Percentiles rank a stretch among this genome's conserved stretches.
Evolutionary conservation across 2,888 invertebrate species (phyloP).

Genomic region (Idaea biselata): DNA sequence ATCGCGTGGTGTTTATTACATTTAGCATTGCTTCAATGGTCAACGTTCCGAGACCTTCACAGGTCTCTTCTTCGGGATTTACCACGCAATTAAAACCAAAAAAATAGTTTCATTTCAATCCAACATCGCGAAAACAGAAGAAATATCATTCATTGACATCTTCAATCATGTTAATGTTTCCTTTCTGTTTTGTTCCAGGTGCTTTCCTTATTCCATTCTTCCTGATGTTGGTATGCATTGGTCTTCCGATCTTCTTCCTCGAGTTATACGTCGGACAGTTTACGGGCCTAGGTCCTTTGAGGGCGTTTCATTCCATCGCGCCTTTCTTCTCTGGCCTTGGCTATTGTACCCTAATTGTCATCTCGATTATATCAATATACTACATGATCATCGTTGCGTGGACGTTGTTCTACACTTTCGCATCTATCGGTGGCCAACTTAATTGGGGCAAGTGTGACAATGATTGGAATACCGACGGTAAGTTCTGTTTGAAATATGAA

Average conservation of each 20-base stretch:
- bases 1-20: too few relatives aligned
- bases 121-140: too few relatives aligned
- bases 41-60: too few relatives aligned
- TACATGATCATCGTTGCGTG: slow-evolving; percentile 91
- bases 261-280: slow-evolving; percentile 91
- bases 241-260: slow-evolving; percentile 89
- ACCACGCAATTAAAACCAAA: too few relatives aligned
- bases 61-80: too few relatives aligned
- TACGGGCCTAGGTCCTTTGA: slow-evolving; percentile 86
- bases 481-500: slow-evolving; percentile 43
- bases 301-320: slow-evolving; percentile 82
- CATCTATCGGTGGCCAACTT: slow-evolving; percentile 83
- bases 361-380: slow-evolving; percentile 86
- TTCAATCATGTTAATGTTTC: neutral
- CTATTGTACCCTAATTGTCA: slow-evolving; percentile 85
- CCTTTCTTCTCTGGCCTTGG: slow-evolving; percentile 83
- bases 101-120: too few relatives aligned
- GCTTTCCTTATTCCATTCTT: slow-evolving; percentile 88
- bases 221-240: slow-evolving; percentile 87
- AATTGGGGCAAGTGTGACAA: slow-evolving; percentile 86
- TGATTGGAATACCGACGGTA: slow-evolving; percentile 80
- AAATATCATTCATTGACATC: too few relatives aligned
- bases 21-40: too few relatives aligned
- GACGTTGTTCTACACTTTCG: slow-evolving; percentile 87
- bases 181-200: slow-evolving; percentile 74